Evolutionary conservation across 2,888 invertebrate genomes (phyloP), one percentile per base, ranked within the genome.

Genomic region (Zaprionus lineosus): DNA sequence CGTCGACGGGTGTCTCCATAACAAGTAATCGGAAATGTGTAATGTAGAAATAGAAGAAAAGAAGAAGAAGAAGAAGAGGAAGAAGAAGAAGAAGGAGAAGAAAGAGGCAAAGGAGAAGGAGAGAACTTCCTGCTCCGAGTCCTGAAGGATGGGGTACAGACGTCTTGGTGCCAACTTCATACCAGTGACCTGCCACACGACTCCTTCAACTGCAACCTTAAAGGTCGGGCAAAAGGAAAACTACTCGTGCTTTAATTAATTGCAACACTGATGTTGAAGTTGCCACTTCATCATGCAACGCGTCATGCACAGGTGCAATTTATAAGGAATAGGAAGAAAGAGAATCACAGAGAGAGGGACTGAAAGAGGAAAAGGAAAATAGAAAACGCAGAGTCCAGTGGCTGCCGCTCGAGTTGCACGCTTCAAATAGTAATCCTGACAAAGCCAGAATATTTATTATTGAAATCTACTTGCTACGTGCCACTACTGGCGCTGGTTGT

Each of bases 401-500:
- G 50, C 46, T 64, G 14, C 47, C 31, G 40, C 46, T 56, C 15
- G 52, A 57, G 40, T 37, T 15, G 37, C 64, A 62, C 61, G 28
- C 76, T 70, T 55, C 79, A 79, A 88, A 85, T 81, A 77, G 84
- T 87, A 87, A 88, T 87, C 86, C 87, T 76, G 85, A 87, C 84
- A 81, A 87, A 88, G 88, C 67, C 74, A 86, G 75, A 70, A 59
- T 85, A 88, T 87, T 87, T 87, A 87, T 88, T 88, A 87, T 88
- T 86, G 87, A 87, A 66, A 57, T 41, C 28, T 24, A 41, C 24
- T n/a, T 56, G 46, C 57, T 28, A 31, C 52, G 51, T 41, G 64
- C 56, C 74, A 79, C 78, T 84, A 84, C 82, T 71, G 48, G 44
- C 41, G 56, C 28, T 53, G 51, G 31, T n/a, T n/a, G n/a, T n/a